Conservation (phyloP, 2,888 invertebrate species). For the Caradrina clavipalpis region DNA sequence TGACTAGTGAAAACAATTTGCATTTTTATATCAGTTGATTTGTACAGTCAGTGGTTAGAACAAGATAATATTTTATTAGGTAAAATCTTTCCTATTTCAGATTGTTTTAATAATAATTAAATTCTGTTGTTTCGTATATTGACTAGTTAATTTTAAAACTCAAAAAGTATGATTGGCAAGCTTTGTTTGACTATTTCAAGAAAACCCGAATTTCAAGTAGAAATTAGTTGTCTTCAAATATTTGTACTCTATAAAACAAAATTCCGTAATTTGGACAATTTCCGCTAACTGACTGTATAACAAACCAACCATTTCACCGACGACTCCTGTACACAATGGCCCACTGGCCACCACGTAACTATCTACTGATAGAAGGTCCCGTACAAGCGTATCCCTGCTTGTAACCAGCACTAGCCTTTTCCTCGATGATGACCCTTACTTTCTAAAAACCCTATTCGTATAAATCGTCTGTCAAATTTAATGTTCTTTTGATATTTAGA, state of each 20-base stretch:
- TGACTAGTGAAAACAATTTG: constrained; percentile 73
- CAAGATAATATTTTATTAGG: neutral
- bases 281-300: constrained; percentile 37
- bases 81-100: neutral
- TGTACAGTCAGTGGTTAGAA: constrained; percentile 49
- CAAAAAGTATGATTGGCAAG: constrained; percentile 36
- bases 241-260: constrained; percentile 1
- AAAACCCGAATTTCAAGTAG: neutral
- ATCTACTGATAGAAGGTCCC: too few relatives aligned
- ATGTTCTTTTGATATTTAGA: neutral
- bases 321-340: constrained; percentile 8
- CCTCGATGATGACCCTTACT: too few relatives aligned
- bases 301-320: constrained; percentile 22
- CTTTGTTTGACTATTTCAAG: constrained; percentile 1
- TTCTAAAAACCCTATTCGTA: neutral
- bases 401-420: too few relatives aligned
- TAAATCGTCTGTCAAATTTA: neutral
- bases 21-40: constrained; percentile 39
- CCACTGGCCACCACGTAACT: neutral
- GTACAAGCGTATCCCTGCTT: too few relatives aligned
- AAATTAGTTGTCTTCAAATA: neutral
- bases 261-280: neutral
- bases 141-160: constrained; percentile 42
- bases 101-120: constrained; percentile 24
- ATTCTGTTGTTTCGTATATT: constrained; percentile 22